These are phyloP conservation scores for Drosophila saltans DNA, from an alignment of 1,140 invertebrate species.

Conservation along the genomic window DNA sequence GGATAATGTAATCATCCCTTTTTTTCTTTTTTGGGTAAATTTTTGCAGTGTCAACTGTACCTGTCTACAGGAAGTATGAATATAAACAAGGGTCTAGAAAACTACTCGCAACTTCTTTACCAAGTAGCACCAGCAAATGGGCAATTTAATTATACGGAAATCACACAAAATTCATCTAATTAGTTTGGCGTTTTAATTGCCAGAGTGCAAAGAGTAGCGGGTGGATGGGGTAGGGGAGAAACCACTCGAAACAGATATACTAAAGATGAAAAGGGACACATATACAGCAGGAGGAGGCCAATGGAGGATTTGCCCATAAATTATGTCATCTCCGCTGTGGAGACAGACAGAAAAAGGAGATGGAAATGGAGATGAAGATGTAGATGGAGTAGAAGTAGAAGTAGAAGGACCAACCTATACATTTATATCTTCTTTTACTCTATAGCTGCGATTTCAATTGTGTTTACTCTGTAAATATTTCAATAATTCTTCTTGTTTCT, in stretches of 20 bases:
- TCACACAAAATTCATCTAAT: constrained; percentile 79
- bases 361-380: constrained; percentile 1
- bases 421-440: not conserved
- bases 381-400: not conserved
- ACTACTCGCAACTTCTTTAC: constrained; percentile 19
- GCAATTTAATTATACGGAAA: constrained; percentile 80
- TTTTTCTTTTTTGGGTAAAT: not conserved
- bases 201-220: constrained; percentile 2
- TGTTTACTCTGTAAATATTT: constrained; percentile 59
- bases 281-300: not conserved
- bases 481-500: constrained; percentile 44
- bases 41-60: constrained; percentile 4
- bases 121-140: constrained; percentile 59
- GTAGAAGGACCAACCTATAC: not conserved
- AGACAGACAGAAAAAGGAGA: constrained; percentile 1
- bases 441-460: constrained; percentile 42
- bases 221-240: constrained; percentile 2
- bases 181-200: constrained; percentile 79
- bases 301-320: constrained; percentile 47
- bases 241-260: constrained; percentile 43
- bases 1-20: no score
- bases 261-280: not conserved
- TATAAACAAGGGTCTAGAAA: constrained; percentile 13
- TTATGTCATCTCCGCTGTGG: constrained; percentile 51
- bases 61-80: constrained; percentile 8